Base-by-base conservation (phyloP, 2,797 vertebrate species). In the Malacoraja senta region DNA sequence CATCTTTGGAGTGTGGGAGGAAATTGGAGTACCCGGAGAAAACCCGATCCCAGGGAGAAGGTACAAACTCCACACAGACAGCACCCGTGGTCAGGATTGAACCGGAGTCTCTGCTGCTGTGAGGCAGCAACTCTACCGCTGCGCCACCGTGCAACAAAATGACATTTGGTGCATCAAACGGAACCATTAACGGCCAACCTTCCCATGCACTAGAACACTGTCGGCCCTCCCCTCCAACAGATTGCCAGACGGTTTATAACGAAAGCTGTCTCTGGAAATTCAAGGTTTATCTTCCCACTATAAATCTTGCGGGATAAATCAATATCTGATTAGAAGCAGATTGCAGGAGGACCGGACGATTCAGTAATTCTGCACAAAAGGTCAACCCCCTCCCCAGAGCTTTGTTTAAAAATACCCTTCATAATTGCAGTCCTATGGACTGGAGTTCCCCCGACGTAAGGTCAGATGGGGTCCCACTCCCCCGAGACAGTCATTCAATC, bases 251-350 rank as follows among this genome's bases (percentile, higher is more conserved):
- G 8, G 21, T 32, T 61, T 29, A n/a, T 86, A 86, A 63, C 63
- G 83, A 63, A 63, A n/a, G 13, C 26, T 86, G 13, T 17, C 26
- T n/a, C 29, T 78, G 13, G 9, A 84, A 84, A n/a, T 84, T 84
- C 26, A 32, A 58, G 13, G 80, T 10, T 83, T 58, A 58, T 58
- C 44, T 58, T 83, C 7, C 79, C 35, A 9, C 44, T 83, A 83
- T 83, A 83, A 83, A 83, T 53, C 80, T 83, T 83, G 1, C 38
- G 58, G 26, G 58, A 83, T 83, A 83, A 83, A 58, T 83, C 80
- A 83, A 58, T 83, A 58, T 9, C 35, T 53, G 21, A 58, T 83
- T 53, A 24, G 80, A 26, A 83, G 80, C 8, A 26, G 58, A 58
- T 53, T 9, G 80, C 80, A 68, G 63, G 9, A 63, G 58, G 29